Evolutionary conservation across 2,113 vertebrate species (phyloP).

Genomic region (Pteropus alecto): DNA sequence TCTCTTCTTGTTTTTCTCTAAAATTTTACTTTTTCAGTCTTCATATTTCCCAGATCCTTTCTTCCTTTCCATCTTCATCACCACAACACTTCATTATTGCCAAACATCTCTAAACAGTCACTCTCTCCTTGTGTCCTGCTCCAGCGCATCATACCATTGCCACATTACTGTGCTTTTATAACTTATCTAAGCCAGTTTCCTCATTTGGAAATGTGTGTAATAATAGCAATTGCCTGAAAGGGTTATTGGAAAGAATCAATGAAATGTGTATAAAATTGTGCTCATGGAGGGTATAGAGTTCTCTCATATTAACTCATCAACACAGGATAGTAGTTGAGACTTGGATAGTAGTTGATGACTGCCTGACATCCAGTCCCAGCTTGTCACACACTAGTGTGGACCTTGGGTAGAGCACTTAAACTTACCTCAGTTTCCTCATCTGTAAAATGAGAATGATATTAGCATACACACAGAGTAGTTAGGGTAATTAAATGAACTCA

Average conservation of each 20-base stretch:
- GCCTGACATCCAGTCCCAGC: neutral
- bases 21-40: neutral
- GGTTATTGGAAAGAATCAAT: neutral
- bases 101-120: neutral
- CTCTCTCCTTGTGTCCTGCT: neutral
- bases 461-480: neutral
- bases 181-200: neutral
- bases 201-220: neutral
- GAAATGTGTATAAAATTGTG: neutral
- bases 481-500: neutral
- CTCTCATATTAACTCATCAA: neutral
- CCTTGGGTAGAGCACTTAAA: too few species aligned
- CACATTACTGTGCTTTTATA: neutral
- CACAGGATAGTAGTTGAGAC: neutral
- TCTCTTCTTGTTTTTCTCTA: neutral
- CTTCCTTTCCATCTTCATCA: neutral
- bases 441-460: neutral
- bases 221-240: neutral
- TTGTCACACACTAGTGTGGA: neutral
- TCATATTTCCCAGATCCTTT: neutral
- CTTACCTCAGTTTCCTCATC: neutral
- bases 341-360: neutral
- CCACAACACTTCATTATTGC: neutral
- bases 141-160: too few species aligned
- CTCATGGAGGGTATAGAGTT: too few species aligned